A percentile compares a stretch with the other conserved stretches of the same genome.
phyloP scores from a whole-genome alignment of 2,888 invertebrate genomes.

The Odontomyia ornata region DNA sequence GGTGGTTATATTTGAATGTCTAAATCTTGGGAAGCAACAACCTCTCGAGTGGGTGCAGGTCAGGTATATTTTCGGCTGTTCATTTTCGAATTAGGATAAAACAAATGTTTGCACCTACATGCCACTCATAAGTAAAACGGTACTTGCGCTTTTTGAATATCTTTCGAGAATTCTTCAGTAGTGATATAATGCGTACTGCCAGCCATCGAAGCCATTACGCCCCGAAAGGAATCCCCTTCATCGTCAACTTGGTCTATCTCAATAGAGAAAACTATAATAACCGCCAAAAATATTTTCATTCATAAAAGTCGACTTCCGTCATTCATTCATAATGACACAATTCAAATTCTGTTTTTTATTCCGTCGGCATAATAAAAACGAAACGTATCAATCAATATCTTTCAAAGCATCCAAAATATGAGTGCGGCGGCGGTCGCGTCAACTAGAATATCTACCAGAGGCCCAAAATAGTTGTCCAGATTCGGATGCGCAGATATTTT shows the following conservation, averaged over 20 bases:
- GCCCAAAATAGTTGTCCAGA: constrained; percentile 31
- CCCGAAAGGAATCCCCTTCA: neutral
- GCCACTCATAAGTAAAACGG: too few species aligned
- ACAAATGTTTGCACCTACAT: too few species aligned
- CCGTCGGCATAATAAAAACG: constrained; percentile 2
- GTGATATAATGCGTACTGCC: too few species aligned
- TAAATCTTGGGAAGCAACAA: too few species aligned
- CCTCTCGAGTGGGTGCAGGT: too few species aligned
- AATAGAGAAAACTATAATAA: constrained; percentile 2
- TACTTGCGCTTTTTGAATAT: too few species aligned
- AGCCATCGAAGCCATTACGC: neutral
- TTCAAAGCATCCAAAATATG: neutral
- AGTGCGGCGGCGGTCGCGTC: neutral
- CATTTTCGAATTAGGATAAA: too few species aligned
- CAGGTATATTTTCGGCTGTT: too few species aligned
- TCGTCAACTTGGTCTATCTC: neutral
- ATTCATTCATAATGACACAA: constrained; percentile 27
- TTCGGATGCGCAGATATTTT: neutral
- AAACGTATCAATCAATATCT: constrained; percentile 12
- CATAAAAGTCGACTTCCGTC: constrained; percentile 34
- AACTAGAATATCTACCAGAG: neutral
- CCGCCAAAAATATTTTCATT: neutral
- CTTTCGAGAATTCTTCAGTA: neutral
- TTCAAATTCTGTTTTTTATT: constrained; percentile 18
- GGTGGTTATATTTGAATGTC: too few species aligned